These are phyloP conservation scores for Sebastes schlegelii DNA, from an alignment of 2,113 vertebrate genomes.

Conservation along the genomic window DNA sequence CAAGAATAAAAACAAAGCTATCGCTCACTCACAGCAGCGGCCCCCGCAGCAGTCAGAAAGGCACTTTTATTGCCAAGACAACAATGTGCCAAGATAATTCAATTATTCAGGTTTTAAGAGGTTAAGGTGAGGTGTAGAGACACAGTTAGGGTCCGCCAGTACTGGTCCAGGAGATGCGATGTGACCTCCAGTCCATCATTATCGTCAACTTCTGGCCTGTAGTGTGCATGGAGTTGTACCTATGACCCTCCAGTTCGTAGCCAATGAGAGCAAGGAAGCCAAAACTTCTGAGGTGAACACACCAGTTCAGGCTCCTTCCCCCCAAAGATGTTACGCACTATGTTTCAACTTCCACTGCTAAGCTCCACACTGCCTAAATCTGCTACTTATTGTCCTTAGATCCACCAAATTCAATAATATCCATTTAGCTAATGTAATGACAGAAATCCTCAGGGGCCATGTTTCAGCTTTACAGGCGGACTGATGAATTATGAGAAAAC, in stretches of 20 bases:
- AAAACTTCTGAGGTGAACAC: background rate
- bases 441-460: background rate
- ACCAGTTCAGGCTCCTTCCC: background rate
- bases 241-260: background rate
- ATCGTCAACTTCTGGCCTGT: background rate
- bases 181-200: background rate
- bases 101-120: background rate
- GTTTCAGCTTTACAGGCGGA: background rate
- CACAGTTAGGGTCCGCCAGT: background rate
- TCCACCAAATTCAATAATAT: too few species aligned
- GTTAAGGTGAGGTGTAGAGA: background rate
- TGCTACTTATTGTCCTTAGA: too few species aligned
- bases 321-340: too few species aligned
- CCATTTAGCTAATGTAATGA: background rate
- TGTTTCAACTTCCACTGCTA: too few species aligned
- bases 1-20: slow-evolving; percentile 8
- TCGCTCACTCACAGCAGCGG: background rate
- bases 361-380: too few species aligned
- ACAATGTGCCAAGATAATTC: background rate
- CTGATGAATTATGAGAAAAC: background rate
- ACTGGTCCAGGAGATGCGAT: background rate
- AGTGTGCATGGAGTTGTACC: background rate
- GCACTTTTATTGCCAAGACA: background rate
- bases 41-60: background rate
- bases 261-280: too few species aligned